Conservation (phyloP, 1,140 invertebrate species). For the Pogonomyrmex barbatus region DNA sequence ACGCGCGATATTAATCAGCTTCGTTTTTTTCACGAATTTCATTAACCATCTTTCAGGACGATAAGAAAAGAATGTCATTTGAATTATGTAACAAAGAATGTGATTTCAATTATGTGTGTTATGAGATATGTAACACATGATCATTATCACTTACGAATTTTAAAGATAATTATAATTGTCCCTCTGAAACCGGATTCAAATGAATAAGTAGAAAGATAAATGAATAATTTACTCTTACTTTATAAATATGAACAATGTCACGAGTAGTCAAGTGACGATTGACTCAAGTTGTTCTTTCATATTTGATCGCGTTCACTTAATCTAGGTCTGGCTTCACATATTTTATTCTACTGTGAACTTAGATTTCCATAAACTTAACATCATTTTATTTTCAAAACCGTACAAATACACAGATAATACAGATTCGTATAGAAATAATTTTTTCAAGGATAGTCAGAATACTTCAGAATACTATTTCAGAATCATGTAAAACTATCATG, state of each 20-base stretch:
- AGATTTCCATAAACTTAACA: background rate
- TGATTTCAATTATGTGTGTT: background rate
- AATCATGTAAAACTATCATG: background rate
- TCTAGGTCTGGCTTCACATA: background rate
- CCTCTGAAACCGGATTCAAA: background rate
- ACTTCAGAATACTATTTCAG: background rate
- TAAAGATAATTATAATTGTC: background rate
- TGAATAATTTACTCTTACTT: background rate
- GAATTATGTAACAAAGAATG: background rate
- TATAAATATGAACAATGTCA: background rate
- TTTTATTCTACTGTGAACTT: slow-evolving; percentile 1
- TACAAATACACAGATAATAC: background rate
- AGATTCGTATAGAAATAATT: background rate
- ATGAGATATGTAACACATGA: background rate
- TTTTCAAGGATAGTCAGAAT: background rate
- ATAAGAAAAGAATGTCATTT: slow-evolving; percentile 3
- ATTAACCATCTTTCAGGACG: background rate
- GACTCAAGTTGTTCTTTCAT: background rate
- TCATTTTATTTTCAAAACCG: background rate
- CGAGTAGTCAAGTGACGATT: background rate
- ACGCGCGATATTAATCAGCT: background rate
- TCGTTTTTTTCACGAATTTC: background rate
- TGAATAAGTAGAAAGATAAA: background rate
- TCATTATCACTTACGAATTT: background rate
- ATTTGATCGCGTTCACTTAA: background rate